Evolutionary conservation across 2,797 vertebrate species (phyloP).

Genomic region (Silurus lanzhouensis): DNA sequence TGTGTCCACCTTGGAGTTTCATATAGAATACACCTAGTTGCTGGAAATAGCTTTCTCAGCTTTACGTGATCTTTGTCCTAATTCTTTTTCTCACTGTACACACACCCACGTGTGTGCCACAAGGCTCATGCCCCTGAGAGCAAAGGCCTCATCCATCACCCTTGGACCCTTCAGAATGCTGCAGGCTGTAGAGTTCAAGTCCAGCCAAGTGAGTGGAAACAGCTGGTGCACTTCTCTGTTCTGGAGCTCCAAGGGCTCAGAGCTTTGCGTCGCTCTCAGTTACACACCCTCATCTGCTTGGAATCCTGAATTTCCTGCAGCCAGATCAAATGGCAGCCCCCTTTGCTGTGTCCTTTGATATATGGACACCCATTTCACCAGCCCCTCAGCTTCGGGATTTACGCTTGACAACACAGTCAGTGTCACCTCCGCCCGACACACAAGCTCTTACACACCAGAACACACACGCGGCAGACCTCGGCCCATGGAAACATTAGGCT

Average conservation of each 20-base stretch:
- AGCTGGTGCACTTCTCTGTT: slow-evolving; percentile 69
- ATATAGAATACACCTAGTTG: slow-evolving; percentile 2
- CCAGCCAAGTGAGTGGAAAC: slow-evolving; percentile 84
- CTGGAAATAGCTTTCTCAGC: background rate
- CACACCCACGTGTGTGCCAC: slow-evolving; percentile 45
- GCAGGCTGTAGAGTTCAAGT: slow-evolving; percentile 84
- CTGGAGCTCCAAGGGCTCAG: slow-evolving; percentile 70
- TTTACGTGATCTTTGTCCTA: slow-evolving; percentile 25
- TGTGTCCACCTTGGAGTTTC: slow-evolving; percentile 52
- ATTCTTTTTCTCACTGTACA: slow-evolving; percentile 11
- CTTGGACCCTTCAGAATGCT: slow-evolving; percentile 68
- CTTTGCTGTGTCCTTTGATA: slow-evolving; percentile 83
- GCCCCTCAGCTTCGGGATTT: slow-evolving; percentile 81
- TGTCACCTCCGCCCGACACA: slow-evolving; percentile 78
- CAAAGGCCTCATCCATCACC: slow-evolving; percentile 57
- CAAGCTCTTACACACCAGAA: slow-evolving; percentile 55
- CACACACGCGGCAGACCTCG: slow-evolving; percentile 41
- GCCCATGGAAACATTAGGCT: slow-evolving; percentile 74
- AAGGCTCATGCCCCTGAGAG: slow-evolving; percentile 61
- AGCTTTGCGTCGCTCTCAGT: slow-evolving; percentile 72
- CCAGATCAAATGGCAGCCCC: slow-evolving; percentile 80
- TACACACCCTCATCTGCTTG: slow-evolving; percentile 85
- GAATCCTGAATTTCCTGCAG: slow-evolving; percentile 84
- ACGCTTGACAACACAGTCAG: slow-evolving; percentile 84
- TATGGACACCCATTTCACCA: slow-evolving; percentile 80